Conservation (phyloP, 2,797 vertebrate species). For the Sebastes hubbsi region DNA sequence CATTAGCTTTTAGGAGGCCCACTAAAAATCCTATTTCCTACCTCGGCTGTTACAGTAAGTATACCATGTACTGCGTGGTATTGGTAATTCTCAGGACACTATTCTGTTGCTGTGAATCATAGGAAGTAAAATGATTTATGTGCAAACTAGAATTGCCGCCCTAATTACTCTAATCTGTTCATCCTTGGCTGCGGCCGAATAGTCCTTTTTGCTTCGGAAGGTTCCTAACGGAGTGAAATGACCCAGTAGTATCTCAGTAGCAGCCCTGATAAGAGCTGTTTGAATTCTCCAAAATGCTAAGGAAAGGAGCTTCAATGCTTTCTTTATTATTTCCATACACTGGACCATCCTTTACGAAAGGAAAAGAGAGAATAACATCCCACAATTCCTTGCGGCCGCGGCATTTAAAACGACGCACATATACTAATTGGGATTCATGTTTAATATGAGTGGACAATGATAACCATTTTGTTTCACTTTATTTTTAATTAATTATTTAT, state of each 20-base stretch:
- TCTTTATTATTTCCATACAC: background rate
- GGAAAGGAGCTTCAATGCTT: background rate
- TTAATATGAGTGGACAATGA: too few relatives aligned
- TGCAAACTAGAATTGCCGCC: background rate
- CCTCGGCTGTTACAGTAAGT: background rate
- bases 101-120: background rate
- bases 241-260: too few relatives aligned
- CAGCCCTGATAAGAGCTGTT: background rate
- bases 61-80: background rate
- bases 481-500: too few relatives aligned
- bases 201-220: too few relatives aligned
- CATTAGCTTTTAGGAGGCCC: background rate
- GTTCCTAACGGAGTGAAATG: too few relatives aligned
- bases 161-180: background rate
- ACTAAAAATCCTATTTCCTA: background rate
- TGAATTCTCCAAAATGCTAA: background rate
- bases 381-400: too few relatives aligned
- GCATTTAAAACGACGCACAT: too few relatives aligned
- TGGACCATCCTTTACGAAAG: background rate
- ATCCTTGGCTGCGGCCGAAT: background rate
- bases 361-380: background rate
- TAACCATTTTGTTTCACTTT: too few relatives aligned
- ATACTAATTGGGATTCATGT: too few relatives aligned
- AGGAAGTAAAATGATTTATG: background rate
- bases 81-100: background rate